phyloP scores from a whole-genome alignment of 64 coral and sea anemone species.

The Platygyra sinensis region DNA sequence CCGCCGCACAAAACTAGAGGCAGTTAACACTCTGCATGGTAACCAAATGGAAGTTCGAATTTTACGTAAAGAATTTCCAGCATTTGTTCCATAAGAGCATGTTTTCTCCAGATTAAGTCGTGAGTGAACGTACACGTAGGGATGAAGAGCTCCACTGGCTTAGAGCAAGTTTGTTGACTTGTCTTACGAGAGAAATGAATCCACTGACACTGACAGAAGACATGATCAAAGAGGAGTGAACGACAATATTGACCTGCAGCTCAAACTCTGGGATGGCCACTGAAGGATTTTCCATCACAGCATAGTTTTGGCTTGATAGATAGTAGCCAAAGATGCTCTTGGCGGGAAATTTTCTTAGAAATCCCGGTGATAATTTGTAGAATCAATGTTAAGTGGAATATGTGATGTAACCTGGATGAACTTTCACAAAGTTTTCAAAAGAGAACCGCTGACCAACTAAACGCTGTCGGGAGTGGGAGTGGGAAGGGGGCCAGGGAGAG shows the following conservation, averaged over 20 bases:
- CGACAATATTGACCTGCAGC: neutral
- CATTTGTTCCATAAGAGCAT: neutral
- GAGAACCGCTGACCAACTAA: too few relatives aligned
- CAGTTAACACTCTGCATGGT: neutral
- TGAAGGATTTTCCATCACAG: neutral
- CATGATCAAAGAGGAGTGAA: neutral
- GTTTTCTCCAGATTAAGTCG: neutral
- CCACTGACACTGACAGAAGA: neutral
- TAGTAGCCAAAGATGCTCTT: neutral
- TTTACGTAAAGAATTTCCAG: neutral
- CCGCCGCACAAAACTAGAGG: neutral
- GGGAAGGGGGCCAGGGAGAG: too few relatives aligned
- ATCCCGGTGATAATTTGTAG: neutral
- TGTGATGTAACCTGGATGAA: too few relatives aligned
- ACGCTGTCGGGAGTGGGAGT: too few relatives aligned
- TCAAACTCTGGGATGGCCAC: neutral
- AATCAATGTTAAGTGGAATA: too few relatives aligned
- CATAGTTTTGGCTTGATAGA: slow-evolving; percentile 5
- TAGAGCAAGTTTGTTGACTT: neutral
- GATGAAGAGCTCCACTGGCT: neutral
- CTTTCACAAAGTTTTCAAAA: too few relatives aligned
- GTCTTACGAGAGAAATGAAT: neutral
- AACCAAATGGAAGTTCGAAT: neutral
- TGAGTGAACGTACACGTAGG: neutral
- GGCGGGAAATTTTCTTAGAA: neutral